These are phyloP conservation scores for Lordiphosa stackelbergi DNA, from an alignment of 1,140 invertebrate species.

Conservation along the genomic window DNA sequence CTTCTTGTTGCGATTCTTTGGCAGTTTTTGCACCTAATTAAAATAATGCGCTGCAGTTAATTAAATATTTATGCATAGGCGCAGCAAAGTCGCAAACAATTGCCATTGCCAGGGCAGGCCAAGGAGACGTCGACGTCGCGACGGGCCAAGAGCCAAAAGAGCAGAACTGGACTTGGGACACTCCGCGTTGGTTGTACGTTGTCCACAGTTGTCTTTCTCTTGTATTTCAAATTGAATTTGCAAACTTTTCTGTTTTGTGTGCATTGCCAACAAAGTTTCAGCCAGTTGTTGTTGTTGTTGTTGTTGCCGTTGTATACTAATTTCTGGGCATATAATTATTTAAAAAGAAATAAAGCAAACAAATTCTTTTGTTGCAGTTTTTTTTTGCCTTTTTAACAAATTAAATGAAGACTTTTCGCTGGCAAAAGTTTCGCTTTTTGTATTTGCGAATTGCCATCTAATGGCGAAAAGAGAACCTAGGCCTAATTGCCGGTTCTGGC, in stretches of 20 bases:
- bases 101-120: conserved; percentile 8
- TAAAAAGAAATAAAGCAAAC: conserved; percentile 9
- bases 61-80: conserved; percentile 77
- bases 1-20: conserved; percentile 9
- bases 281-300: conserved; percentile 18
- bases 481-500: conserved; percentile 33
- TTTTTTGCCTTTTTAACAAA: conserved; percentile 42
- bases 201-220: conserved; percentile 22
- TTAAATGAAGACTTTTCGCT: conserved; percentile 62
- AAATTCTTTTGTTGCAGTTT: conserved; percentile 21
- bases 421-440: too few species aligned
- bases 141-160: too few species aligned
- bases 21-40: conserved; percentile 74
- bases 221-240: conserved; percentile 74
- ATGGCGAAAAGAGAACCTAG: conserved; percentile 5
- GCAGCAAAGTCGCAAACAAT: conserved; percentile 44
- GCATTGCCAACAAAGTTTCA: conserved; percentile 63
- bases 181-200: too few species aligned
- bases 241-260: conserved; percentile 50
- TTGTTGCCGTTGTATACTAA: conserved; percentile 49
- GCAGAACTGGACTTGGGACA: too few species aligned
- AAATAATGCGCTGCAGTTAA: conserved; percentile 77
- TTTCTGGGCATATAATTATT: conserved; percentile 73
- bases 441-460: conserved; percentile 6
- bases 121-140: too few species aligned